Conservation (phyloP, 2,113 vertebrate genomes). For the Menura novaehollandiae region DNA sequence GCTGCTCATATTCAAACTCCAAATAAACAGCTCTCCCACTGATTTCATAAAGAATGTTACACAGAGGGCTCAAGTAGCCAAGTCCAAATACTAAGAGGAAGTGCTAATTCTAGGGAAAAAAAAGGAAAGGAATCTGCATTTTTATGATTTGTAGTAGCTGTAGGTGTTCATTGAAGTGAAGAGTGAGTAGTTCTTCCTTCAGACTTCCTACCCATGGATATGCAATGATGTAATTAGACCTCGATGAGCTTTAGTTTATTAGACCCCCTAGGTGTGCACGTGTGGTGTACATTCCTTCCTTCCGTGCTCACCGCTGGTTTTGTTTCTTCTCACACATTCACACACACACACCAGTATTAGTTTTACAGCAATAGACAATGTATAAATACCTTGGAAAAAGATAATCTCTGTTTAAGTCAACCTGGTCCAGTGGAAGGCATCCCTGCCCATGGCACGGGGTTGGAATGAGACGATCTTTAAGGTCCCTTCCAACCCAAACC, state of each 20-base stretch:
- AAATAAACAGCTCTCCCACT: not conserved
- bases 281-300: not conserved
- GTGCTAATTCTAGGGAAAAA: not conserved
- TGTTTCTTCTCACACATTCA: not conserved
- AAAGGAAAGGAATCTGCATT: not conserved
- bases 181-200: constrained; percentile 19
- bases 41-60: not conserved
- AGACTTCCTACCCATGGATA: not conserved
- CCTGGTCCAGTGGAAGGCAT: not conserved
- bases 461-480: not conserved
- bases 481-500: not conserved
- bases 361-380: not conserved
- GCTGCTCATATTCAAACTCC: not conserved
- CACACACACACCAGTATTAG: not conserved
- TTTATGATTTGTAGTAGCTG: not conserved
- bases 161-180: not conserved
- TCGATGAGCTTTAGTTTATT: not conserved
- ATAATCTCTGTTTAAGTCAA: not conserved
- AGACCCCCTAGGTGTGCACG: not conserved
- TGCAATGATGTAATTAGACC: not conserved
- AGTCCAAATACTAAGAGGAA: not conserved
- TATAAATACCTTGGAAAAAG: not conserved
- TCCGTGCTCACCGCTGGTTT: not conserved
- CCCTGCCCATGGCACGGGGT: not conserved
- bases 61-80: not conserved